Conservation (phyloP, 2,888 invertebrate genomes). For the Ligdia adustata region DNA sequence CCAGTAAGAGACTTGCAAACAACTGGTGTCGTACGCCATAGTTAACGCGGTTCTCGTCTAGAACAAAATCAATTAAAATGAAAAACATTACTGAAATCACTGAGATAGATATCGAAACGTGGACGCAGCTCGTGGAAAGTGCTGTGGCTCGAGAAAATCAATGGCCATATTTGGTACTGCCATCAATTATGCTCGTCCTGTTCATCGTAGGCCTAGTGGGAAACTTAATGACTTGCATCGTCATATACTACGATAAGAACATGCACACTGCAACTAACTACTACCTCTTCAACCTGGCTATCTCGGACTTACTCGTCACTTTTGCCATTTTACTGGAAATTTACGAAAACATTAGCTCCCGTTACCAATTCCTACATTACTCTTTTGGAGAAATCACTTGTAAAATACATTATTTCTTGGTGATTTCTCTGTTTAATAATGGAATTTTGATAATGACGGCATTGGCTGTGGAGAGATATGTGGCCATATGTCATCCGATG, state of each 20-base stretch:
- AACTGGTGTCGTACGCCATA: too few relatives aligned
- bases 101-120: constrained; percentile 34
- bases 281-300: constrained; percentile 68
- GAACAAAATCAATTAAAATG: background rate
- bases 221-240: constrained; percentile 68
- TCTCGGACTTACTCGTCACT: constrained; percentile 65
- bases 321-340: constrained; percentile 58
- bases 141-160: constrained; percentile 38
- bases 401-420: constrained; percentile 54
- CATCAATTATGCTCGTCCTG: constrained; percentile 40
- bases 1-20: too few relatives aligned
- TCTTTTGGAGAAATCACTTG: constrained; percentile 47
- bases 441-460: constrained; percentile 61
- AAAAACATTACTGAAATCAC: constrained; percentile 3
- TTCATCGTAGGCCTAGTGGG: constrained; percentile 57
- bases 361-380: constrained; percentile 40
- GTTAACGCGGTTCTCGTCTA: background rate
- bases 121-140: constrained; percentile 47
- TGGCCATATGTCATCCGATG: constrained; percentile 60
- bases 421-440: constrained; percentile 57
- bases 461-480: constrained; percentile 59
- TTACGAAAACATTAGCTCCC: constrained; percentile 38
- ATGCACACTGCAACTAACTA: constrained; percentile 73
- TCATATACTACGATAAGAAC: constrained; percentile 64
- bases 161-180: constrained; percentile 39